Evolutionary conservation across 1,140 invertebrate genomes (phyloP).

Genomic region (Holcopasites calliopsidis): DNA sequence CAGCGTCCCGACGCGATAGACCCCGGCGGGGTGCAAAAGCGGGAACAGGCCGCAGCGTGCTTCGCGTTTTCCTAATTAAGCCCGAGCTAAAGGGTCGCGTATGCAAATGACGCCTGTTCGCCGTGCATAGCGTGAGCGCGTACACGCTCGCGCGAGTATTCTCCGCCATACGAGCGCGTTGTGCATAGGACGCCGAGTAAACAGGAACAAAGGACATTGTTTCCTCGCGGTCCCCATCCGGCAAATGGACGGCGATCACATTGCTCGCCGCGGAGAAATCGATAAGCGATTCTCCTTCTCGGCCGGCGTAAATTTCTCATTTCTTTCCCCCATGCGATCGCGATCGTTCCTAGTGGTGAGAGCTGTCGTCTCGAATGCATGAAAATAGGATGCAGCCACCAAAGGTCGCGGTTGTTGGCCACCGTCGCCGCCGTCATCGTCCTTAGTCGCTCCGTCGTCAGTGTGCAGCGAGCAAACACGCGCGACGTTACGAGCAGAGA

Average conservation of each 20-base stretch:
- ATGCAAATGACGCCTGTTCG: conserved; percentile 64
- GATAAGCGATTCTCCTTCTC: background rate
- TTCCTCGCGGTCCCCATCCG: background rate
- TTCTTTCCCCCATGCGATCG: too few species aligned
- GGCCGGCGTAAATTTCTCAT: background rate
- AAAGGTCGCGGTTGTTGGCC: conserved; percentile 23
- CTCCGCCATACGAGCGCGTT: background rate
- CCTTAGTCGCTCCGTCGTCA: conserved; percentile 37
- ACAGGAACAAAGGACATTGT: conserved; percentile 41
- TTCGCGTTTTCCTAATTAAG: conserved; percentile 61
- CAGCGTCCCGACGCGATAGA: background rate
- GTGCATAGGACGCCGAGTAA: conserved; percentile 14
- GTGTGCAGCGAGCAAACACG: conserved; percentile 63
- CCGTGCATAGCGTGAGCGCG: conserved; percentile 8
- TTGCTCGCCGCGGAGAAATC: background rate
- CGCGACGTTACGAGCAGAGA: conserved; percentile 59
- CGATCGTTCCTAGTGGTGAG: too few species aligned
- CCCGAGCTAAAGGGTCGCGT: conserved; percentile 51
- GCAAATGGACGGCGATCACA: conserved; percentile 28
- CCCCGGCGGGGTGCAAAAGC: background rate
- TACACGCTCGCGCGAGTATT: conserved; percentile 21
- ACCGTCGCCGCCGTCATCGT: conserved; percentile 13
- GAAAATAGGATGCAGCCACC: conserved; percentile 42
- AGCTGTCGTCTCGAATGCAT: background rate
- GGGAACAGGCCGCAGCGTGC: conserved; percentile 15